Evolutionary conservation across 2,888 invertebrate species (phyloP), one percentile per base, ranked within the genome.

Genomic region (Drosophila merina): DNA sequence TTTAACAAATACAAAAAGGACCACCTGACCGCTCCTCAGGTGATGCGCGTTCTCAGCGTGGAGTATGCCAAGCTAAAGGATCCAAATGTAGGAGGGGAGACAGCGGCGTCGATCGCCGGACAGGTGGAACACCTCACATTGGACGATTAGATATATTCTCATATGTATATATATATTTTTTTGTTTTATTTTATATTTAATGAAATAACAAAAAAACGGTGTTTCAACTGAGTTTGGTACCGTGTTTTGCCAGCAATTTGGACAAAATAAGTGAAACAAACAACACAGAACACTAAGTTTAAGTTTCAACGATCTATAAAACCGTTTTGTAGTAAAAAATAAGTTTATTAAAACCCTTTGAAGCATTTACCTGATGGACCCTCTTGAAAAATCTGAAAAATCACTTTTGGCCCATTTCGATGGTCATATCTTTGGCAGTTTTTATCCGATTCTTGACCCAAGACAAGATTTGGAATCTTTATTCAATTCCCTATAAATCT

Each of bases 11-110:
- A 82, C 54, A 91, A 92, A 56, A 77, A 70, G 2, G 88, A 88
- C 0, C 78, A 89, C 68, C 66, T 88, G 7, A 86, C 88, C 30
- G 91, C 91, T 69, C 88, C 89, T 2, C 88, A 92, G 55, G 88
- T 92, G 2, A 92, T 92, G 92, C 90, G 89, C 56, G 50, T 91
- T n/a, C 70, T 92, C 5, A 79, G 91, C 57, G 85, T 59, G 44
- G 89, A 91, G 69, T 92, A 91, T 72, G 86, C 90, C 20, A 83
- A 80, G 42, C 55, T 52, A 6, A 82, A 76, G 49, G 52, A 5
- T n/a, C 40, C 45, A 12, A 25, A 44, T 8, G 2, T 40, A 7
- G n/a, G 25, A 7, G 20, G 20, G 12, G 40, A 51, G 20, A 30
- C 26, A 2, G 28, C 42, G 2, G 62, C 50, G 8, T 40, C 56